Evolutionary conservation across 2,888 invertebrate species (phyloP).

Genomic region (Agrotis segetum): DNA sequence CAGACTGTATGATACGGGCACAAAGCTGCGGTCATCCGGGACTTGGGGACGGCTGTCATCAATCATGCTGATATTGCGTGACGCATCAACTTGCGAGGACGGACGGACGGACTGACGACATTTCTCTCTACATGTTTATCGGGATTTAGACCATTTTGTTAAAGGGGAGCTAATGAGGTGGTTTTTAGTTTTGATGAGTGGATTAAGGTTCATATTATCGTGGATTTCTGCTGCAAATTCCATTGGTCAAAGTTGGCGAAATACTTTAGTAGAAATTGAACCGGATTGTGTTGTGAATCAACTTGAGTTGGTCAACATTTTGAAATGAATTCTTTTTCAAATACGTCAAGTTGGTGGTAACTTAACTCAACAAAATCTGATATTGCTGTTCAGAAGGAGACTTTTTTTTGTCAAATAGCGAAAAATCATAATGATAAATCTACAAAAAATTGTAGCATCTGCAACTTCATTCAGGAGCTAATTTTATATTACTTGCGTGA

Average conservation of each 20-base stretch:
- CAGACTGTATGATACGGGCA: constrained; percentile 64
- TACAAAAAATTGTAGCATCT: background rate
- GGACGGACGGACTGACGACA: constrained; percentile 64
- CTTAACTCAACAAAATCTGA: background rate
- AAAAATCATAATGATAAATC: background rate
- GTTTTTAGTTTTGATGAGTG: constrained; percentile 23
- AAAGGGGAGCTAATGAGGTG: constrained; percentile 42
- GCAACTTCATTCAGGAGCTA: constrained; percentile 17
- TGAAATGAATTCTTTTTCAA: background rate
- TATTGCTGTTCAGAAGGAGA: background rate
- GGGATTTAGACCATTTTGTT: constrained; percentile 60
- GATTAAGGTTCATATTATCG: no score
- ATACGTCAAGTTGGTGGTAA: background rate
- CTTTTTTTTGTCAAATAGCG: background rate
- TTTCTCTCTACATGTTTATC: constrained; percentile 76
- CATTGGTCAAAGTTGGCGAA: background rate
- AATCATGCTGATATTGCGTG: constrained; percentile 87
- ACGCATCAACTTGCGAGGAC: constrained; percentile 79
- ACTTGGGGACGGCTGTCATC: constrained; percentile 74
- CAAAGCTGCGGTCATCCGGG: constrained; percentile 72
- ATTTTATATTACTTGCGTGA: constrained; percentile 22
- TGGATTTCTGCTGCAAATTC: background rate
- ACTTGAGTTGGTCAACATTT: background rate
- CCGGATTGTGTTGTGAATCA: background rate
- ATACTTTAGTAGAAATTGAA: background rate